Evolutionary conservation across 2,113 vertebrate species (phyloP).

Genomic region (Nothoprocta perdicaria): DNA sequence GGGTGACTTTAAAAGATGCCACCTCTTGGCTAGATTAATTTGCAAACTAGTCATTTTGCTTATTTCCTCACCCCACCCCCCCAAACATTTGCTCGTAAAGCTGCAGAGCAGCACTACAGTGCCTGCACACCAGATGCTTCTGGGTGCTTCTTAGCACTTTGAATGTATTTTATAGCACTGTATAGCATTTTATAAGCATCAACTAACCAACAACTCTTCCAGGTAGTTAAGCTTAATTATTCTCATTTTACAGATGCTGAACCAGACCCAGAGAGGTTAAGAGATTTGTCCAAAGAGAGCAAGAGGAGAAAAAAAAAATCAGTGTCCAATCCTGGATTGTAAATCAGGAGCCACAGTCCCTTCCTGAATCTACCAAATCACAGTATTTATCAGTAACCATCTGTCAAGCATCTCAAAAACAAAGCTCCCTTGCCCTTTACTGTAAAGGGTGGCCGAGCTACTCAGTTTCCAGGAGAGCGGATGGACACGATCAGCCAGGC

Average conservation of each 20-base stretch:
- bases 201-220: constrained; percentile 54
- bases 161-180: constrained; percentile 37
- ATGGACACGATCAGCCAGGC: background rate
- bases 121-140: constrained; percentile 39
- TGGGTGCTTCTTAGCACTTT: background rate
- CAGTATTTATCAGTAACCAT: background rate
- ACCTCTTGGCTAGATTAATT: background rate
- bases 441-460: background rate
- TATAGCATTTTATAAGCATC: constrained; percentile 51
- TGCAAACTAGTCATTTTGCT: background rate
- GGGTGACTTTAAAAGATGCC: background rate
- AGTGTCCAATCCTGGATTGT: background rate
- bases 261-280: background rate
- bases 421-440: background rate
- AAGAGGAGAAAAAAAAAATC: background rate
- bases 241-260: constrained; percentile 47
- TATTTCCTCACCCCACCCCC: background rate
- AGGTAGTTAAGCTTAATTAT: constrained; percentile 58
- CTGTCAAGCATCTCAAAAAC: background rate
- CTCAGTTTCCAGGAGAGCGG: background rate
- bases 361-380: background rate
- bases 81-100: background rate
- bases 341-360: background rate
- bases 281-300: background rate
- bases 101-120: background rate